Conservation (phyloP, 2,888 invertebrate genomes). For the Drosophila picticornis region DNA sequence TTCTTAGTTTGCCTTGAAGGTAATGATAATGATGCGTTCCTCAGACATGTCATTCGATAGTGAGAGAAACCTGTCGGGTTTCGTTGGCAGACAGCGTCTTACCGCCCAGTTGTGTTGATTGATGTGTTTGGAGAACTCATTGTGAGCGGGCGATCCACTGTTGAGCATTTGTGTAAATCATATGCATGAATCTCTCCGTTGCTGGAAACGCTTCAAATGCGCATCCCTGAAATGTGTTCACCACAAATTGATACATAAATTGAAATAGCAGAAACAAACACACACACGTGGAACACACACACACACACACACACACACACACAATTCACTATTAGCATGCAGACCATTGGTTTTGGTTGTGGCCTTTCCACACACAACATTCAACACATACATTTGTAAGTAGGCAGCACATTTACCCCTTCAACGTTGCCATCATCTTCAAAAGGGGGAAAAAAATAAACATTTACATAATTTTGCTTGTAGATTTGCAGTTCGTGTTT, state of each 20-base stretch:
- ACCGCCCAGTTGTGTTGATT: neutral
- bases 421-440: slow-evolving; percentile 6
- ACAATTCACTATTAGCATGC: slow-evolving; percentile 2
- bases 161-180: neutral
- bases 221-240: neutral
- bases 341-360: neutral
- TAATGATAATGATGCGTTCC: neutral
- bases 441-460: slow-evolving; percentile 5
- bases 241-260: slow-evolving; percentile 20
- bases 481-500: slow-evolving; percentile 14
- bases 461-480: slow-evolving; percentile 38
- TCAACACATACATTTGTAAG: neutral
- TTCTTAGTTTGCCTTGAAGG: neutral
- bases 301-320: slow-evolving; percentile 1
- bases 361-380: neutral
- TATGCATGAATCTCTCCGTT: neutral
- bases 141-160: neutral
- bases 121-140: neutral
- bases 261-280: neutral
- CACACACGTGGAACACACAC: neutral
- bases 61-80: neutral
- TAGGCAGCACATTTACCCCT: slow-evolving; percentile 1
- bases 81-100: neutral
- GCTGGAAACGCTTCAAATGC: neutral
- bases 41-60: neutral